Evolutionary conservation across 2,113 vertebrate genomes (phyloP).

Genomic region (Acrocephalus arundinaceus): DNA sequence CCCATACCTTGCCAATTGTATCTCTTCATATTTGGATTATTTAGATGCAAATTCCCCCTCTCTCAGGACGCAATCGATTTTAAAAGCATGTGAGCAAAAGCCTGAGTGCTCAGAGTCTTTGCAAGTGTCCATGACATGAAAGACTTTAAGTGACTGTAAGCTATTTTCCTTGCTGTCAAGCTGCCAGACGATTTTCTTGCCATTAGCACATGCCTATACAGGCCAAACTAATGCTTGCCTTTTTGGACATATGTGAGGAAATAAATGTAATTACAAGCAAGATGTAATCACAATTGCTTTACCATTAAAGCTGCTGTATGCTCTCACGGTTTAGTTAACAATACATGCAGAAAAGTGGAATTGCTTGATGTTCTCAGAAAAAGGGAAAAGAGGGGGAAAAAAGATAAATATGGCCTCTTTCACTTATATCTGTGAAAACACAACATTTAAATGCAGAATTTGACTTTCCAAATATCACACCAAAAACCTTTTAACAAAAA

Average conservation of each 20-base stretch:
- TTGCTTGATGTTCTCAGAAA: slow-evolving; percentile 32
- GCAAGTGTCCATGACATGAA: slow-evolving; percentile 61
- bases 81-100: slow-evolving; percentile 58
- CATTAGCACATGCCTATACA: slow-evolving; percentile 54
- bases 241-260: slow-evolving; percentile 72
- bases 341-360: slow-evolving; percentile 45
- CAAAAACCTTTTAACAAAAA: slow-evolving; percentile 83
- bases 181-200: slow-evolving; percentile 55
- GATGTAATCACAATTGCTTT: slow-evolving; percentile 73
- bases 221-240: slow-evolving; percentile 60
- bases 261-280: slow-evolving; percentile 77
- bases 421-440: slow-evolving; percentile 75
- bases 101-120: slow-evolving; percentile 44
- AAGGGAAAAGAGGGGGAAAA: slow-evolving; percentile 3
- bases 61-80: slow-evolving; percentile 69
- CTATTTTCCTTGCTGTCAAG: slow-evolving; percentile 68
- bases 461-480: slow-evolving; percentile 77
- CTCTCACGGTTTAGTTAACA: slow-evolving; percentile 64
- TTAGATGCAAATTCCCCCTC: slow-evolving; percentile 68
- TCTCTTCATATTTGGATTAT: slow-evolving; percentile 57
- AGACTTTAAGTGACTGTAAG: slow-evolving; percentile 66
- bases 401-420: slow-evolving; percentile 62
- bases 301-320: slow-evolving; percentile 61
- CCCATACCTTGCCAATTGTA: neutral
- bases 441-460: slow-evolving; percentile 83